phyloP scores from a whole-genome alignment of 2,113 vertebrate genomes.

The Notothenia coriiceps region DNA sequence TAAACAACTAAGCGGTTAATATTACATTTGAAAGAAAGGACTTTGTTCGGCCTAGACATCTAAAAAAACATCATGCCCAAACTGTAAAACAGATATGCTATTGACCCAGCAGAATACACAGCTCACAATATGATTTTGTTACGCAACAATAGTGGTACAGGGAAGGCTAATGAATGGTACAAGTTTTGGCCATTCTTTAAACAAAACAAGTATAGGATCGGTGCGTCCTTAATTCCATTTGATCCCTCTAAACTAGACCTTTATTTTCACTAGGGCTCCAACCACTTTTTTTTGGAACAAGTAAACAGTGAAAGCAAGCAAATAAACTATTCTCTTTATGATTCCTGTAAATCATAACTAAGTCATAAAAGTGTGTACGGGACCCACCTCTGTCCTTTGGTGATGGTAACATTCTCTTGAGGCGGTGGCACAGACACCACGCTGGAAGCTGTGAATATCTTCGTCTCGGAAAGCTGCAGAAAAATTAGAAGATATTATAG shows the following conservation, averaged over 20 bases:
- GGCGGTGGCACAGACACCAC: slow-evolving; percentile 92
- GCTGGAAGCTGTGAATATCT: slow-evolving; percentile 98
- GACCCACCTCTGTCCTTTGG: slow-evolving; percentile 94
- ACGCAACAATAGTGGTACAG: too few relatives aligned
- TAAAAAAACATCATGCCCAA: too few relatives aligned
- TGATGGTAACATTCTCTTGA: slow-evolving; percentile 97
- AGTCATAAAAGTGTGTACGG: background rate
- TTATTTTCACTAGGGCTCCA: background rate
- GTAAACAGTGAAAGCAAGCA: background rate
- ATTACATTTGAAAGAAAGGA: too few relatives aligned
- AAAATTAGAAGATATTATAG: background rate
- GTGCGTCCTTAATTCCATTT: too few relatives aligned
- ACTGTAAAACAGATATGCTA: too few relatives aligned
- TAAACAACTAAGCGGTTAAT: too few relatives aligned
- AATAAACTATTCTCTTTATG: background rate
- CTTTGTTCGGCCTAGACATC: too few relatives aligned
- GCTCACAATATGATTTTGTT: too few relatives aligned
- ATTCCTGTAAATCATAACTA: background rate
- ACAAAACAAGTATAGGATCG: too few relatives aligned
- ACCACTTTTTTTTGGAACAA: background rate
- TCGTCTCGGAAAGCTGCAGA: slow-evolving; percentile 95
- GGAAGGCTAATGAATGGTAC: too few relatives aligned
- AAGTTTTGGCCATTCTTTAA: too few relatives aligned
- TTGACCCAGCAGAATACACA: too few relatives aligned
- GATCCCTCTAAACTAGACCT: background rate